Conservation (phyloP, 2,888 invertebrate genomes). For the Limnephilus marmoratus region DNA sequence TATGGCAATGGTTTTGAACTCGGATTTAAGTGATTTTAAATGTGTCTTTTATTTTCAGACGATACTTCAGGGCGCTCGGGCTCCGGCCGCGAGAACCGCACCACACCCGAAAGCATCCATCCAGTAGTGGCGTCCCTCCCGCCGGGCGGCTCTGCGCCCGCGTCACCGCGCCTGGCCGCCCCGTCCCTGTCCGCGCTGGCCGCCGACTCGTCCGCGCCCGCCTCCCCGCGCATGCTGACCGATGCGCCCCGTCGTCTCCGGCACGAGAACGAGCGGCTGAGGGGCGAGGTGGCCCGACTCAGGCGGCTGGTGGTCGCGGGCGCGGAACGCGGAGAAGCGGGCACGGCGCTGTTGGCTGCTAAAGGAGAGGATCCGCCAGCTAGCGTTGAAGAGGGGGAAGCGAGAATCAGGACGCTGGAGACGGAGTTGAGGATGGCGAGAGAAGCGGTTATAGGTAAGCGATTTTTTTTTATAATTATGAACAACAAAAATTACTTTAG, state of each 20-base stretch:
- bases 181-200: conserved; percentile 61
- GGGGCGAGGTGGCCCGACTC: conserved; percentile 80
- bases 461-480: not conserved
- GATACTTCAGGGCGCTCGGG: conserved; percentile 65
- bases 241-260: conserved; percentile 81
- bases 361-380: conserved; percentile 77
- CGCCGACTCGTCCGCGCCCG: conserved; percentile 69
- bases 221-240: conserved; percentile 77
- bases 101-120: conserved; percentile 40
- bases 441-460: conserved; percentile 83
- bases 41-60: conserved; percentile 50
- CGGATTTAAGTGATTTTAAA: not conserved
- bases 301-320: conserved; percentile 82
- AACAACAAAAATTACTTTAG: too few relatives aligned
- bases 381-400: conserved; percentile 72
- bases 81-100: conserved; percentile 61
- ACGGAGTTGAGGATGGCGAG: conserved; percentile 87
- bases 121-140: not conserved
- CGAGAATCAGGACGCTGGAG: conserved; percentile 80
- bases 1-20: too few relatives aligned
- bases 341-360: conserved; percentile 75
- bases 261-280: conserved; percentile 86
- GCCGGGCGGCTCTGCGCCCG: conserved; percentile 2
- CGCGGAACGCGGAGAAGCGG: conserved; percentile 78
- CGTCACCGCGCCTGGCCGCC: conserved; percentile 73